A percentile compares a stretch with the other conserved stretches of the same genome.
These are phyloP conservation scores for Cacoxenus indagator DNA, from an alignment of 2,888 invertebrate species.

Conservation along the genomic window DNA sequence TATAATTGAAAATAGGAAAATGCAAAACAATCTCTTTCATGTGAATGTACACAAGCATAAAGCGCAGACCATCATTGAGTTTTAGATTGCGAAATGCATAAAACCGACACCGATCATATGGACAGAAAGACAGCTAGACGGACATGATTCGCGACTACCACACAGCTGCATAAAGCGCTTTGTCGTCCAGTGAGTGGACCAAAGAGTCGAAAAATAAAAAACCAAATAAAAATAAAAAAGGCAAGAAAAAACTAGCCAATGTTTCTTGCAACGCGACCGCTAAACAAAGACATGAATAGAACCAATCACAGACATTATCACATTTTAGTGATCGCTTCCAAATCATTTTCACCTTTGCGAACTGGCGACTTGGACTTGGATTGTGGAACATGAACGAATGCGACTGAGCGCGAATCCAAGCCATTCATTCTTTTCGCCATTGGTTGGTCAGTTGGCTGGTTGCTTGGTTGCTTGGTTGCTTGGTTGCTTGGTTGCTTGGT, in stretches of 20 bases:
- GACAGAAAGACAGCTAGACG: neutral
- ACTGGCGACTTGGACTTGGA: neutral
- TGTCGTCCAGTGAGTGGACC: neutral
- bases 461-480: neutral
- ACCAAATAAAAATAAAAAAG: neutral
- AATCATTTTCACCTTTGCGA: constrained; percentile 28
- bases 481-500: neutral
- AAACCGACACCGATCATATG: constrained; percentile 1
- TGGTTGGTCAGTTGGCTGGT: neutral
- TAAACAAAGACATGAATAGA: constrained; percentile 33
- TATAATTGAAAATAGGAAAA: neutral
- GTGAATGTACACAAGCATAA: neutral
- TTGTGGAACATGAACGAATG: neutral
- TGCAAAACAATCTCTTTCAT: neutral
- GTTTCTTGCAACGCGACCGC: neutral
- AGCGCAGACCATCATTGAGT: constrained; percentile 4
- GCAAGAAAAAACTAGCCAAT: neutral
- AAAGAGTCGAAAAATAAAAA: neutral
- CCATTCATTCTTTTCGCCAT: constrained; percentile 15
- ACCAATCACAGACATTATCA: constrained; percentile 35
- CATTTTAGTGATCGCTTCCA: constrained; percentile 33
- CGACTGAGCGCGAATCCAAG: neutral
- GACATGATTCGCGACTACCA: constrained; percentile 9
- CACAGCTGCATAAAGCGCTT: constrained; percentile 19
- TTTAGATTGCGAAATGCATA: constrained; percentile 9